Conservation (phyloP, 2,797 vertebrate genomes). For the Pitangus sulphuratus region DNA sequence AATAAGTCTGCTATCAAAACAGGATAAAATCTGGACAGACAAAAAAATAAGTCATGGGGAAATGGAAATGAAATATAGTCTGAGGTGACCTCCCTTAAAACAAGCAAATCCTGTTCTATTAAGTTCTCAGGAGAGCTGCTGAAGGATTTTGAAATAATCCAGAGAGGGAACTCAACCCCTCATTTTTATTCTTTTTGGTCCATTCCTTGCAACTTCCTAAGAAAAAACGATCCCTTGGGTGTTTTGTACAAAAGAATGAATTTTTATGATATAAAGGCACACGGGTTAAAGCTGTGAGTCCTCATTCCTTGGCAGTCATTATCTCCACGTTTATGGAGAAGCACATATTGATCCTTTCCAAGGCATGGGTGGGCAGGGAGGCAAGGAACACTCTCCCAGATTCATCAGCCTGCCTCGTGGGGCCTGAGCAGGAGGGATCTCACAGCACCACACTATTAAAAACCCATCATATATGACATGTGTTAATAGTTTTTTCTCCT, state of each 20-base stretch:
- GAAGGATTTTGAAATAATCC: conserved; percentile 10
- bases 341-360: not conserved
- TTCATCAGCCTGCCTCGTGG: not conserved
- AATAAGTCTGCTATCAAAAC: not conserved
- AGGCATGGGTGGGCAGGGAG: not conserved
- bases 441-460: not conserved
- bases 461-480: not conserved
- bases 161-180: not conserved
- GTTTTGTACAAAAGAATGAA: not conserved
- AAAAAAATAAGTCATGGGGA: not conserved
- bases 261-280: not conserved
- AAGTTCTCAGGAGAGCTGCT: conserved; percentile 14
- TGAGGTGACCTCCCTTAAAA: not conserved
- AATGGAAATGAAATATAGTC: not conserved
- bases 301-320: not conserved
- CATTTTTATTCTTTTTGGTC: not conserved
- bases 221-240: conserved; percentile 4
- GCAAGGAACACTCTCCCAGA: not conserved
- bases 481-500: not conserved
- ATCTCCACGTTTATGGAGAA: not conserved
- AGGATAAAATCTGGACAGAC: not conserved
- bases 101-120: not conserved
- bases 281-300: not conserved
- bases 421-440: not conserved
- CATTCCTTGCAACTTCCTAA: not conserved